Evolutionary conservation across 1,140 invertebrate species (phyloP).

Genomic region (Pachypeltis micranthus): DNA sequence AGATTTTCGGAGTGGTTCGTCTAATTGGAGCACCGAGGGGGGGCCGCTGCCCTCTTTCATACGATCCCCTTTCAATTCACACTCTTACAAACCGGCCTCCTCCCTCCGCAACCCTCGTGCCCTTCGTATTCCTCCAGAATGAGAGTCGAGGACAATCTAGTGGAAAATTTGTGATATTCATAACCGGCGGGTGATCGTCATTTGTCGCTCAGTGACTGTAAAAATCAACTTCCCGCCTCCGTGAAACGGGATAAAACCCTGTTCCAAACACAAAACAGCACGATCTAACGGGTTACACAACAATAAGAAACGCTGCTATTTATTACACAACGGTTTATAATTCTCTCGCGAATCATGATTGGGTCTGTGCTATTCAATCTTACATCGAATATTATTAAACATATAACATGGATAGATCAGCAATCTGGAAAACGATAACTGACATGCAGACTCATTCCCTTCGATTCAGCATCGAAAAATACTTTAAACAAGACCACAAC

Average conservation of each 20-base stretch:
- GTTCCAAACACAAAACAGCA: neutral
- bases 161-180: constrained; percentile 6
- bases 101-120: neutral
- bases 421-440: too few species aligned
- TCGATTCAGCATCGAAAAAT: too few species aligned
- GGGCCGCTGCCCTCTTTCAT: neutral
- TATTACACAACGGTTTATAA: too few species aligned
- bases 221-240: neutral
- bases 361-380: too few species aligned
- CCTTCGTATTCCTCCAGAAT: neutral
- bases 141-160: neutral
- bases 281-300: too few species aligned
- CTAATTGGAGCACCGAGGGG: neutral
- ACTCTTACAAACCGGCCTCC: neutral
- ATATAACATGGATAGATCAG: too few species aligned
- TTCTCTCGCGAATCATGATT: too few species aligned
- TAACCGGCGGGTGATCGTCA: neutral
- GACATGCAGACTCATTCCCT: too few species aligned
- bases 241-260: neutral
- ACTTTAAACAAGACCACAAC: too few species aligned
- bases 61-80: neutral
- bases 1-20: constrained; percentile 5
- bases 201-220: neutral
- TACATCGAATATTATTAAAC: too few species aligned
- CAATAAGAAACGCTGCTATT: too few species aligned